Conservation (phyloP, 2,797 vertebrate species). For the Rhinoraja longicauda region DNA sequence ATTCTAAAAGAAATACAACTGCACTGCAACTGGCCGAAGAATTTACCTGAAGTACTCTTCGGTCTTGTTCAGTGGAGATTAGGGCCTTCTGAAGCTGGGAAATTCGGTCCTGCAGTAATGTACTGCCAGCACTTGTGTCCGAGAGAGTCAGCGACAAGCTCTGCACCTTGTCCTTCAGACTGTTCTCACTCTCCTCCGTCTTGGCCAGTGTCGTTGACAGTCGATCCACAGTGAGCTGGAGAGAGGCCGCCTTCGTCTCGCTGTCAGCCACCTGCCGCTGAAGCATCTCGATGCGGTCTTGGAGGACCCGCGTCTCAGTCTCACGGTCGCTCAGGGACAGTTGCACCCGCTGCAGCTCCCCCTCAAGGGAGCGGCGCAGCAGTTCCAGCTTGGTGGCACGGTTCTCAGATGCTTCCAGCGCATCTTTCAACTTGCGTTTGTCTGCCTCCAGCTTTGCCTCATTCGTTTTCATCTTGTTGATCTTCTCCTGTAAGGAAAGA, state of each 20-base stretch:
- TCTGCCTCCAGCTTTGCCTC: conserved; percentile 55
- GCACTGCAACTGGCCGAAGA: neutral
- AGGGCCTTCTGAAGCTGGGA: conserved; percentile 60
- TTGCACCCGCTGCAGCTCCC: conserved; percentile 61
- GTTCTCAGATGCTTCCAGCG: conserved; percentile 57
- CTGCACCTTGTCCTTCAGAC: conserved; percentile 62
- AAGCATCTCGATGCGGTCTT: conserved; percentile 56
- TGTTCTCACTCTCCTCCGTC: conserved; percentile 61
- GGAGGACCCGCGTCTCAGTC: conserved; percentile 52
- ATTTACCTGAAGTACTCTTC: conserved; percentile 64
- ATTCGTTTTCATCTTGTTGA: conserved; percentile 50
- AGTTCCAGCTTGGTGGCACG: conserved; percentile 58
- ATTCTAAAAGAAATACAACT: neutral
- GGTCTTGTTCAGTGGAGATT: conserved; percentile 61
- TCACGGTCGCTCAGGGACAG: conserved; percentile 58
- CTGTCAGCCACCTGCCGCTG: conserved; percentile 59
- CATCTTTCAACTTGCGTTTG: conserved; percentile 57
- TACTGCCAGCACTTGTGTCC: conserved; percentile 50
- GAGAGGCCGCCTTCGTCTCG: conserved; percentile 53
- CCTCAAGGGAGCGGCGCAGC: conserved; percentile 56
- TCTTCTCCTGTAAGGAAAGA: conserved; percentile 54
- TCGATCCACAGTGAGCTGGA: conserved; percentile 55
- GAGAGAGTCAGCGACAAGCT: conserved; percentile 54
- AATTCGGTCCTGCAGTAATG: conserved; percentile 58
- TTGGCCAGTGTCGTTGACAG: conserved; percentile 53